phyloP scores from a whole-genome alignment of 1,140 invertebrate genomes.

The Caenorhabditis briggsae region DNA sequence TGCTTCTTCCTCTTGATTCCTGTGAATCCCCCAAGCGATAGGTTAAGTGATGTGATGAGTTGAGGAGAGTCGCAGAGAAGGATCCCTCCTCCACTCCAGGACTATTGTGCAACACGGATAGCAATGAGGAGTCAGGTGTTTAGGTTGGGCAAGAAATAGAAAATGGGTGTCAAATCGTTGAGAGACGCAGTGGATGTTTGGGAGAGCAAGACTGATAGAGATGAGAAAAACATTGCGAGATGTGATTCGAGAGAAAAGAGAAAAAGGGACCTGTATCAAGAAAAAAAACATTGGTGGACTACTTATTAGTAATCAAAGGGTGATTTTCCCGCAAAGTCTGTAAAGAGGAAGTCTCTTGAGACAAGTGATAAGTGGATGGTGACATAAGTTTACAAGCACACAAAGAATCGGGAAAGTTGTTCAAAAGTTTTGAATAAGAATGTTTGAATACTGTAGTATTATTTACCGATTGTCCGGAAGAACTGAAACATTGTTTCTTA shows the following conservation, averaged over 20 bases:
- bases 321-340: background rate
- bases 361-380: too few species aligned
- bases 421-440: too few species aligned
- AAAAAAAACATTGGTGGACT: background rate
- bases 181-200: constrained; percentile 30
- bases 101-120: constrained; percentile 51
- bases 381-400: too few species aligned
- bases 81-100: constrained; percentile 38
- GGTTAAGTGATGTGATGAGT: background rate
- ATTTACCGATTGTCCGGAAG: too few species aligned
- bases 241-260: background rate
- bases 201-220: background rate
- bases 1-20: constrained; percentile 9
- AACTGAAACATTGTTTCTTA: too few species aligned
- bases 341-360: background rate
- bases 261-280: constrained; percentile 4
- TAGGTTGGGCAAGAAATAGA: constrained; percentile 27
- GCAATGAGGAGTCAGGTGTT: constrained; percentile 42
- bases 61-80: background rate
- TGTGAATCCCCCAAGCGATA: constrained; percentile 4
- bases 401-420: too few species aligned
- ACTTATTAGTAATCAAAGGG: constrained; percentile 47
- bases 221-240: constrained; percentile 31
- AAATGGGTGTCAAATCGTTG: constrained; percentile 20
- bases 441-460: too few species aligned